phyloP scores from a whole-genome alignment of 2,113 vertebrate genomes.

The Cyanoramphus novaezelandiae region DNA sequence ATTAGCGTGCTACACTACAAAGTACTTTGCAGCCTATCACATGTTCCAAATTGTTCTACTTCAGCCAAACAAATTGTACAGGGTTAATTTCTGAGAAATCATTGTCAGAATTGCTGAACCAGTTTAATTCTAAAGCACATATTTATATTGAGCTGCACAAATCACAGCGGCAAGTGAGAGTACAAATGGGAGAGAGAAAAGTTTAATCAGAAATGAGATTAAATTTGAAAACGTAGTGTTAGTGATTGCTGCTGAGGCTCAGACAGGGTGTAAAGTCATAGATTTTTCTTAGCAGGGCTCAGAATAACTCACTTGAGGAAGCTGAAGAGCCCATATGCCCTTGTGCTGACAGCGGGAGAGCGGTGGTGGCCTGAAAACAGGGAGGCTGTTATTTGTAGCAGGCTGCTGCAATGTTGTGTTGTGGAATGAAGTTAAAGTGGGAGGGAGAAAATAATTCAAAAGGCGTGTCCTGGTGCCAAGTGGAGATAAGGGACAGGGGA shows the following conservation, averaged over 20 bases:
- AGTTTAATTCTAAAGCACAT: conserved; percentile 73
- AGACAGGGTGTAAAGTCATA: conserved; percentile 23
- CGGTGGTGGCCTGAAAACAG: neutral
- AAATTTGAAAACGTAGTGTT: conserved; percentile 32
- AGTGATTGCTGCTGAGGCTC: neutral
- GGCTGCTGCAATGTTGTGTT: neutral
- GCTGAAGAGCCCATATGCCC: neutral
- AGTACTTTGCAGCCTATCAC: conserved; percentile 25
- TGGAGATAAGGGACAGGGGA: neutral
- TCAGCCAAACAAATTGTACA: conserved; percentile 70
- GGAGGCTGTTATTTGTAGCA: neutral
- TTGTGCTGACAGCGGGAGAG: neutral
- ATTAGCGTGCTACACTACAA: neutral
- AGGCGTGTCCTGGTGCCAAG: neutral
- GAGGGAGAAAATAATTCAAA: neutral
- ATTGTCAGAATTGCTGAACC: conserved; percentile 74
- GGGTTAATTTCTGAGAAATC: conserved; percentile 73
- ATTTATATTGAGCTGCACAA: conserved; percentile 67
- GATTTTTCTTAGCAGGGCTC: conserved; percentile 6
- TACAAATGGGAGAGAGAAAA: conserved; percentile 61
- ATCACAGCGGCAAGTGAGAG: conserved; percentile 14
- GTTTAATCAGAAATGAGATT: conserved; percentile 72
- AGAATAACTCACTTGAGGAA: neutral
- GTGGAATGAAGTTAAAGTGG: neutral
- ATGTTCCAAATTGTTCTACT: conserved; percentile 56